Evolutionary conservation across 2,113 vertebrate genomes (phyloP).

Genomic region (Atlantisia rogersi): DNA sequence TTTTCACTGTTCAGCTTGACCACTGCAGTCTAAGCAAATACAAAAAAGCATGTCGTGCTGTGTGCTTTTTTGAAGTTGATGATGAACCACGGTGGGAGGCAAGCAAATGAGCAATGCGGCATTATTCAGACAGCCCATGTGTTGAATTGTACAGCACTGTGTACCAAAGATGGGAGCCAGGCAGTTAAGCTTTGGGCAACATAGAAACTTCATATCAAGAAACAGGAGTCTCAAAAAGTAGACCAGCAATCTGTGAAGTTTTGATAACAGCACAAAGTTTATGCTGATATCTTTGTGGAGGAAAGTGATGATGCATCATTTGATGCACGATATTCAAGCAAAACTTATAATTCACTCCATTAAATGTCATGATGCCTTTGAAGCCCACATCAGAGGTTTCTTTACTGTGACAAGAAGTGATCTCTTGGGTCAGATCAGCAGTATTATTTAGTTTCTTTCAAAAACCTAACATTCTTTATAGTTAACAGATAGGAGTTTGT

Average conservation of each 20-base stretch:
- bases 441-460: not conserved
- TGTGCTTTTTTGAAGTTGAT: not conserved
- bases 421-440: not conserved
- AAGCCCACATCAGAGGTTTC: not conserved
- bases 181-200: not conserved
- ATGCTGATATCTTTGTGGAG: not conserved
- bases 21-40: not conserved
- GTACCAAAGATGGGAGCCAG: not conserved
- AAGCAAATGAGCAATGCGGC: accelerated
- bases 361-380: not conserved
- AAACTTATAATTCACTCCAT: not conserved
- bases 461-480: not conserved
- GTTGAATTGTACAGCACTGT: not conserved
- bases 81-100: not conserved
- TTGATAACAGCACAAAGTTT: not conserved
- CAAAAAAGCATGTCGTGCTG: not conserved
- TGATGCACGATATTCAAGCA: not conserved
- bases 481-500: not conserved
- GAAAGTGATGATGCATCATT: not conserved
- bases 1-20: constrained; percentile 9
- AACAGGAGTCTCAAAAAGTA: not conserved
- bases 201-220: not conserved
- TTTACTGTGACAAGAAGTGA: not conserved
- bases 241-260: not conserved
- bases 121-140: not conserved